phyloP scores from a whole-genome alignment of 2,888 invertebrate species.

The Trypoxylon attenuatum region DNA sequence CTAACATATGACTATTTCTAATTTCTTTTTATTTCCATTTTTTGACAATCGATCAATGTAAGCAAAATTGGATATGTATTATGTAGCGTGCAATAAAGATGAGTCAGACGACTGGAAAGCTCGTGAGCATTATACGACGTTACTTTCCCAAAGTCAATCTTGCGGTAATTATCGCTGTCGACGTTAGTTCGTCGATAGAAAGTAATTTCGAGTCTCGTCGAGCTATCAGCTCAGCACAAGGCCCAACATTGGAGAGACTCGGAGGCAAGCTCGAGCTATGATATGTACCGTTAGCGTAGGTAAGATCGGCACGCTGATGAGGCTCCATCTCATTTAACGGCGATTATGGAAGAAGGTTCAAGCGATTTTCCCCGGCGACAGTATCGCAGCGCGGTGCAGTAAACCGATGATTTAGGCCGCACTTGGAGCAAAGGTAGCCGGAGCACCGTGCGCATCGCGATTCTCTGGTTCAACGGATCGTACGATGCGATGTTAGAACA shows the following conservation, averaged over 20 bases:
- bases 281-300: conserved; percentile 33
- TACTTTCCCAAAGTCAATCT: too few relatives aligned
- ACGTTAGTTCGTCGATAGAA: too few relatives aligned
- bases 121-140: too few relatives aligned
- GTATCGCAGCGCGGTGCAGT: conserved; percentile 12
- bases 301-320: conserved; percentile 48
- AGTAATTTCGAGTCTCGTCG: too few relatives aligned
- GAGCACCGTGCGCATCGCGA: neutral
- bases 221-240: too few relatives aligned
- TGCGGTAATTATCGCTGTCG: too few relatives aligned
- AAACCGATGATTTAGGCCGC: conserved; percentile 41
- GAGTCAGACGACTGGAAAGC: too few relatives aligned
- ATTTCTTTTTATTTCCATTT: too few relatives aligned
- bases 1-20: too few relatives aligned
- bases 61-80: too few relatives aligned
- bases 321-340: conserved; percentile 43
- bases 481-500: neutral
- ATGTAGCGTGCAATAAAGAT: too few relatives aligned
- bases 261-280: neutral
- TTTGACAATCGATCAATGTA: too few relatives aligned
- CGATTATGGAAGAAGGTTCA: conserved; percentile 33
- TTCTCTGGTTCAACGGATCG: neutral
- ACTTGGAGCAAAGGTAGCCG: conserved; percentile 8
- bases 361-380: conserved; percentile 21
- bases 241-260: neutral